These are phyloP conservation scores for Toxonevra muliebris DNA, from an alignment of 2,888 invertebrate species.

Conservation along the genomic window DNA sequence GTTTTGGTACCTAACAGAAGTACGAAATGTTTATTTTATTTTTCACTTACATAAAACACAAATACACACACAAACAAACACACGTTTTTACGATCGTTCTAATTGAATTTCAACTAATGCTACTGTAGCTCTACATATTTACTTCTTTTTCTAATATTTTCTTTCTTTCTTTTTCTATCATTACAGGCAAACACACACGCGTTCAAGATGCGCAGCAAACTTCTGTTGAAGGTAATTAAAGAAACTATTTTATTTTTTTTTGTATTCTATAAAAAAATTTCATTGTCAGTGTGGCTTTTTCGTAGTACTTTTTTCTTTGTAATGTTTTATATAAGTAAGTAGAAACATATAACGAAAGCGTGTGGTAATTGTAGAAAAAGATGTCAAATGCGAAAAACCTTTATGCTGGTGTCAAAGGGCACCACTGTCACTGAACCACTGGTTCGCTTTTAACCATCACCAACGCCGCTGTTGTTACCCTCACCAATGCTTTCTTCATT, in stretches of 20 bases:
- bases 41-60: slow-evolving; percentile 1
- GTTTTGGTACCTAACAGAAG: too few species aligned
- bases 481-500: too few species aligned
- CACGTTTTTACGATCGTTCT: slow-evolving; percentile 18
- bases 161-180: slow-evolving; percentile 36
- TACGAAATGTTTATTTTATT: too few species aligned
- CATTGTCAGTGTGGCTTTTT: slow-evolving; percentile 7
- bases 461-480: too few species aligned
- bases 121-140: slow-evolving; percentile 2
- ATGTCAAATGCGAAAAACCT: not conserved
- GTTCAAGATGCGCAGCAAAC: slow-evolving; percentile 58
- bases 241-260: slow-evolving; percentile 36
- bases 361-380: slow-evolving; percentile 1
- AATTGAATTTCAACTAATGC: slow-evolving; percentile 14
- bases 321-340: not conserved
- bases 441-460: too few species aligned
- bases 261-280: too few species aligned
- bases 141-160: slow-evolving; percentile 3
- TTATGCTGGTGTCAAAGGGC: slow-evolving; percentile 15
- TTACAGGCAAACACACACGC: slow-evolving; percentile 62
- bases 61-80: not conserved
- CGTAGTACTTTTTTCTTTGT: not conserved
- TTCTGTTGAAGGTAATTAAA: slow-evolving; percentile 61
- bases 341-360: not conserved
- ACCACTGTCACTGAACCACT: too few species aligned